Evolutionary conservation across 2,797 vertebrate genomes (phyloP), one percentile per base, ranked within the genome.

Genomic region (Gymnopithys bicolor): DNA sequence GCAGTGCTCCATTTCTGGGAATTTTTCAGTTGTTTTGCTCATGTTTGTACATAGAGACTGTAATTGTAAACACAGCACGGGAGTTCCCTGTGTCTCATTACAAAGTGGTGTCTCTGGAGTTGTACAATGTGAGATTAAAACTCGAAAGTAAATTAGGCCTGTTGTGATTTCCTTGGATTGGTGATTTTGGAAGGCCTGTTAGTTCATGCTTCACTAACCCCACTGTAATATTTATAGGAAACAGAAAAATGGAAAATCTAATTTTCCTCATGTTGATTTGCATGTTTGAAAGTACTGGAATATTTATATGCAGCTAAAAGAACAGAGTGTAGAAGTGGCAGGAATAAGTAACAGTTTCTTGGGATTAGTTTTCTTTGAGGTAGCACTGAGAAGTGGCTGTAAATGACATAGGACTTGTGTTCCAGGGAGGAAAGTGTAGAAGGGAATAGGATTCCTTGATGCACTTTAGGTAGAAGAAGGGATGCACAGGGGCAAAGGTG

Each of bases 1-100:
- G 68, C 52, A 60, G 0, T 9, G 21, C 55, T 23, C 32, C 22
- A 21, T 37, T 35, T 17, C 41, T 80, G 59, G 30, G n/a, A 14
- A 7, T 32, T 58, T 27, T 74, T 81, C 23, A 4, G 23, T 73
- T 16, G 0, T 16, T 79, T 70, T 63, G 25, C 56, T 21, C 2
- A 0, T 8, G 7, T 55, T 76, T n/a, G 30, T 48, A 7, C 10
- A 0, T 4, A 43, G 59, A 24, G n/a, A 4, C 43, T 64, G 2
- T 15, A 23, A 17, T 32, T 41, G 41, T 64, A 53, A 49, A 19
- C 32, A 14, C 4, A 58, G 52, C 12, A 8, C 6, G 56, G 45
- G 33, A 48, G 13, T 37, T 46, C 27, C 35, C 22, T 22, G 19
- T 13, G 2, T 60, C 41, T 59, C 23, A 0, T 35, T 53, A 22